These are phyloP conservation scores for Sipha flava DNA, from an alignment of 1,140 invertebrate genomes.

Conservation along the genomic window DNA sequence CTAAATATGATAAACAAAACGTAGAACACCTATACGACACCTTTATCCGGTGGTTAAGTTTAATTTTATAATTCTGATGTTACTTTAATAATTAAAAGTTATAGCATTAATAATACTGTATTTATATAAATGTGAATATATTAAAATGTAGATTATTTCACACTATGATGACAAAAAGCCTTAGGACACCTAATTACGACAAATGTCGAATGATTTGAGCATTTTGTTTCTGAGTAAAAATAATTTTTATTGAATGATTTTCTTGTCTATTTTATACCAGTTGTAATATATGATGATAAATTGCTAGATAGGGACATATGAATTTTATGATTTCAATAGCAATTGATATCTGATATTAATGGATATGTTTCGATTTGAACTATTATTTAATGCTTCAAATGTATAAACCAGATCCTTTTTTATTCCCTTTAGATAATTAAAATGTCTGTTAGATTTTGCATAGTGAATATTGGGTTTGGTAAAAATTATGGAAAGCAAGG, in stretches of 20 bases:
- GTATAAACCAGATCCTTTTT: too few species aligned
- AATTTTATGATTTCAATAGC: background rate
- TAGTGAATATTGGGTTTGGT: too few species aligned
- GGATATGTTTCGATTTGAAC: too few species aligned
- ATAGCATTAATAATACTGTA: too few species aligned
- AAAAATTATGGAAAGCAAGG: too few species aligned
- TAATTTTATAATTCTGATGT: background rate
- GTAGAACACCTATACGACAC: constrained; percentile 13
- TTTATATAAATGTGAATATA: too few species aligned
- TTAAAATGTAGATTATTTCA: too few species aligned
- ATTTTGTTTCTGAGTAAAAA: background rate
- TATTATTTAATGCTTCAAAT: too few species aligned
- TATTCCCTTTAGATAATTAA: too few species aligned
- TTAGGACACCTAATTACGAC: constrained; percentile 30
- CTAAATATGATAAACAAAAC: background rate
- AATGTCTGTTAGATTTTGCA: too few species aligned
- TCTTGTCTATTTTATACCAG: background rate
- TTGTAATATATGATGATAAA: background rate
- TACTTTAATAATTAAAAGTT: too few species aligned
- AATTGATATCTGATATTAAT: background rate
- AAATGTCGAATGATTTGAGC: background rate
- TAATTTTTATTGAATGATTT: background rate
- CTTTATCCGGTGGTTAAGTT: background rate
- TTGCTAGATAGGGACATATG: background rate
- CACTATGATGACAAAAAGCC: background rate